Evolutionary conservation across 2,113 vertebrate species (phyloP).

Genomic region (Parus major): DNA sequence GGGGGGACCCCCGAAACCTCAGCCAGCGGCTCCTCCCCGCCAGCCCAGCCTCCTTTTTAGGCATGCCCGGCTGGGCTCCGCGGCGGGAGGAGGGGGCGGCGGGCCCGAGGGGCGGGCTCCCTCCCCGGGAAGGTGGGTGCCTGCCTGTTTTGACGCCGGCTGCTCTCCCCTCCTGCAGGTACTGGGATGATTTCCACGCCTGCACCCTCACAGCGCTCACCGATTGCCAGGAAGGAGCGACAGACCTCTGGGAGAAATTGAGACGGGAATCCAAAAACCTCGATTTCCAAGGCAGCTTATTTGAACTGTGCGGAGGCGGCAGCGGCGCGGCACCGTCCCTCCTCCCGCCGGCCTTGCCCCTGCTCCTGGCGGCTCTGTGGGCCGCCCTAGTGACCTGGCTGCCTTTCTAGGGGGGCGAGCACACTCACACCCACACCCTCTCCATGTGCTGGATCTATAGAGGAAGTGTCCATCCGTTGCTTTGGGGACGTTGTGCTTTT

Average conservation of each 20-base stretch:
- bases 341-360: constrained; percentile 69
- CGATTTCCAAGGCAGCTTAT: constrained; percentile 96
- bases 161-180: constrained; percentile 79
- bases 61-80: not conserved
- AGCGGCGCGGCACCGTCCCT: constrained; percentile 77
- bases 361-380: constrained; percentile 82
- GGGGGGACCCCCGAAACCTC: not conserved
- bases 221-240: constrained; percentile 97
- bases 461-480: constrained; percentile 74
- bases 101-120: not conserved
- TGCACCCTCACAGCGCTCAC: constrained; percentile 93
- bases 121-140: not conserved
- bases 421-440: constrained; percentile 62
- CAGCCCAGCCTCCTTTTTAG: not conserved
- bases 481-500: constrained; percentile 66
- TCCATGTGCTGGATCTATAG: constrained; percentile 72
- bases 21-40: not conserved
- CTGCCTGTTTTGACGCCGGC: constrained; percentile 6
- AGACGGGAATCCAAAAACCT: constrained; percentile 95
- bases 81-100: not conserved
- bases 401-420: constrained; percentile 80
- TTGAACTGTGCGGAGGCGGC: constrained; percentile 91
- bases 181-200: constrained; percentile 97
- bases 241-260: constrained; percentile 97
- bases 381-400: constrained; percentile 87